Conservation (phyloP, 2,888 invertebrate species). For the Tipula confusa region DNA sequence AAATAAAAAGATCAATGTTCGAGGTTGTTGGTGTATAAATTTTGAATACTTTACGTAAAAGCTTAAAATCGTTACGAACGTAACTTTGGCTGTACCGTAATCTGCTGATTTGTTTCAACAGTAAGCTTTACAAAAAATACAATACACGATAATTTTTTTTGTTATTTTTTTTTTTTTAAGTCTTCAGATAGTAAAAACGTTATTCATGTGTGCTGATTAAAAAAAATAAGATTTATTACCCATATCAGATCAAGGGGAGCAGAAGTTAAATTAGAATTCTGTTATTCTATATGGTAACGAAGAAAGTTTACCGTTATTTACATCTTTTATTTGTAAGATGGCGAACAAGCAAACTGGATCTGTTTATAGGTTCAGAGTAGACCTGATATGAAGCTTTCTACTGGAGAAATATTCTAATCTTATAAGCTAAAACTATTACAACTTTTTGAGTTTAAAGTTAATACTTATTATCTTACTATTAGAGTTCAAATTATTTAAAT, state of each 20-base stretch:
- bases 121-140: not conserved
- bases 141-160: not conserved
- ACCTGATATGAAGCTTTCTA: too few species aligned
- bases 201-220: not conserved
- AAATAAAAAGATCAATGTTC: conserved; percentile 25
- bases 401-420: too few species aligned
- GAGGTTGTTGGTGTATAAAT: not conserved
- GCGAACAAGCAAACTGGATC: too few species aligned
- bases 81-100: not conserved
- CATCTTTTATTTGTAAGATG: too few species aligned
- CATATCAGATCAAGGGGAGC: not conserved
- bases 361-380: too few species aligned
- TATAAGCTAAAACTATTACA: too few species aligned
- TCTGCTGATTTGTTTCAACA: not conserved
- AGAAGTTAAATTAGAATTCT: too few species aligned
- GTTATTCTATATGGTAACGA: too few species aligned
- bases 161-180: not conserved
- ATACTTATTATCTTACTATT: too few species aligned
- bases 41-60: not conserved
- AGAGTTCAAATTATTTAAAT: too few species aligned
- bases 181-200: not conserved
- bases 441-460: too few species aligned
- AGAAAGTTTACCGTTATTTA: too few species aligned
- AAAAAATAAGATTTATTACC: not conserved
- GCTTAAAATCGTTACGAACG: not conserved